Base-by-base conservation (phyloP, 2,113 vertebrate species). In the Chlorocebus sabaeus region DNA sequence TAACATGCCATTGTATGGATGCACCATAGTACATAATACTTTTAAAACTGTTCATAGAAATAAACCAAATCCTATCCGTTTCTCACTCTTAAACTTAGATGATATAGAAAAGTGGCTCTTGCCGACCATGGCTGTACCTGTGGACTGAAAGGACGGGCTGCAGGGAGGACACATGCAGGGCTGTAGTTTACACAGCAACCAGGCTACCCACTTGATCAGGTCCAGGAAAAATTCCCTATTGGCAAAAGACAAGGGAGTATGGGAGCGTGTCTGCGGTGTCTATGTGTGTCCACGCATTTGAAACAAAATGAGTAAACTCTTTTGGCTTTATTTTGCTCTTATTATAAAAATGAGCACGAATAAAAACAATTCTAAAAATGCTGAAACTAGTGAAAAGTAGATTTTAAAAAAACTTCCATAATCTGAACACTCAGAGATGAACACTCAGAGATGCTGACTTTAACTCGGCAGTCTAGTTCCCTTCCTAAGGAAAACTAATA, bases 11-110 rank as follows among this genome's bases (percentile, higher is more conserved):
- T 32, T 84, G 27, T 70, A 88, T 48, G 59, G 35, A 43, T 83
- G 52, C 32, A 93, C 11, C 30, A 45, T 14, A 38, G 16, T 43
- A 89, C 57, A 48, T 38, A 27, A 27, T 94, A 93, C 89, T 91
- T 98, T 96, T 20, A n/a, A 94, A 95, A 96, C 23, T 81, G n/a
- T 13, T 80, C 87, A 70, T 22, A 93, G 48, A 95, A 95, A 89
- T 70, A 91, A 95, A 84, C 17, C 17, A 90, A 86, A 59, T 57
- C 6, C 22, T 79, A 30, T 85, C 13, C 89, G 20, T 52, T 50
- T 20, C 25, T 90, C 55, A 84, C 84, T 82, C 82, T 95, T 92
- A 83, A 91, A 94, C 59, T 85, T 88, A 59, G 85, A 72, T 86
- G 57, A 84, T 40, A 83, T 0, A 64, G 45, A 61, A 89, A 92